phyloP scores from a whole-genome alignment of 2,113 vertebrate species.

The Podiceps cristatus region DNA sequence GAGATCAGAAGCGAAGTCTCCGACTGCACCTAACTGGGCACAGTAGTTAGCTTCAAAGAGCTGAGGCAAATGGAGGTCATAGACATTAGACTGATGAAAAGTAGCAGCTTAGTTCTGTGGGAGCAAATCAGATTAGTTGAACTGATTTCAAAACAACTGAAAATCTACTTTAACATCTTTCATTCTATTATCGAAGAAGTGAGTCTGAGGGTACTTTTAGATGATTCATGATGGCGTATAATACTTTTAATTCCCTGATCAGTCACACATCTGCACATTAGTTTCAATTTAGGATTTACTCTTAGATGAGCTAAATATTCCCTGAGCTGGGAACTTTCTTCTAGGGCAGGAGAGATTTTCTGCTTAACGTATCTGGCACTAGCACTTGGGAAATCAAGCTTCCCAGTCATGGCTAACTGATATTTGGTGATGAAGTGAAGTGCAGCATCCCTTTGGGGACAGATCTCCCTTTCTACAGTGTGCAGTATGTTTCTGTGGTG shows the following conservation, averaged over 20 bases:
- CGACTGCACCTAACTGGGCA: neutral
- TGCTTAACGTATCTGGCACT: neutral
- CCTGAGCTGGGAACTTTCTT: neutral
- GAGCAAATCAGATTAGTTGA: neutral
- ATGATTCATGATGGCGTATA: neutral
- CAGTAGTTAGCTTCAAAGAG: neutral
- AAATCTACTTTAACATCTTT: neutral
- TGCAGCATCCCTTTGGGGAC: neutral
- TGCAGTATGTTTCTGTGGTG: neutral
- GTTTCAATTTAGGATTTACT: neutral
- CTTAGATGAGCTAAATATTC: neutral
- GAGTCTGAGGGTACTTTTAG: neutral
- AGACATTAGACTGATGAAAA: neutral
- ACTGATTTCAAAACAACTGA: slow-evolving; percentile 9
- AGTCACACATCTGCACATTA: neutral
- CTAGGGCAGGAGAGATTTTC: neutral
- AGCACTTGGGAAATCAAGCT: neutral
- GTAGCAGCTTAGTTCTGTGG: neutral
- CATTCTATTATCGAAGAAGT: neutral
- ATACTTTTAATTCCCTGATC: neutral
- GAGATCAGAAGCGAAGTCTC: neutral
- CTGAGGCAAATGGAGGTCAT: neutral
- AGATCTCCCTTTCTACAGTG: neutral
- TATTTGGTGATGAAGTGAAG: neutral
- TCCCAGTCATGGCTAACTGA: neutral